Percentiles rank a stretch among this genome's conserved stretches.
These are phyloP conservation scores for Mesocentrotus franciscanus DNA, from an alignment of 53 echinoderm and acorn worm species.

Conservation along the genomic window DNA sequence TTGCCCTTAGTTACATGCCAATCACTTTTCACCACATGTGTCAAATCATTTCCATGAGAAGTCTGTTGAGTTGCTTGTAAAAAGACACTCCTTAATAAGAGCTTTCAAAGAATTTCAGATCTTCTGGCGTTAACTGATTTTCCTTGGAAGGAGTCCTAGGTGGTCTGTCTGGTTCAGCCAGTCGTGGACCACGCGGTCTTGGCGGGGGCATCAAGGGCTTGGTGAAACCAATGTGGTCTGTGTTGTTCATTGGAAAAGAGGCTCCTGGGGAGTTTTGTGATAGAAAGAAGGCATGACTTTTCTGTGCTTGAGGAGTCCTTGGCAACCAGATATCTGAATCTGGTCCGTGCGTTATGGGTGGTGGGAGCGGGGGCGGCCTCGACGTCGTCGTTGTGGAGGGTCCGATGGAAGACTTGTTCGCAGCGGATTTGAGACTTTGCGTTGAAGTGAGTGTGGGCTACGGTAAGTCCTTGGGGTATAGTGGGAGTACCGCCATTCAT, in stretches of 20 bases:
- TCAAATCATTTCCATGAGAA: not conserved
- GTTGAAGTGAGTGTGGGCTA: conserved; percentile 64
- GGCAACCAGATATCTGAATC: conserved; percentile 62
- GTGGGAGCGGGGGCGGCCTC: conserved; percentile 72
- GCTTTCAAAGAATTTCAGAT: conserved; percentile 75
- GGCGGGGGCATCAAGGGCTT: conserved; percentile 53
- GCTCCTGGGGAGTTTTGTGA: not conserved
- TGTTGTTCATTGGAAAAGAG: conserved; percentile 42
- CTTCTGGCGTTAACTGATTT: conserved; percentile 69
- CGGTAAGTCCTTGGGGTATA: conserved; percentile 65
- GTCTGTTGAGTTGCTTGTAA: conserved; percentile 38
- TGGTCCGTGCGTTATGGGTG: conserved; percentile 45
- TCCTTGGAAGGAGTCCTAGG: conserved; percentile 74
- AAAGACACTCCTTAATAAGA: conserved; percentile 53
- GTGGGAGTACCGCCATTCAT: conserved; percentile 16
- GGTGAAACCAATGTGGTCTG: conserved; percentile 56
- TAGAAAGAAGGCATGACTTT: conserved; percentile 39
- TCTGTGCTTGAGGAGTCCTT: conserved; percentile 60
- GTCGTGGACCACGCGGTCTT: not conserved
- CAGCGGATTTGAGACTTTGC: conserved; percentile 65
- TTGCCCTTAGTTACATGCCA: conserved; percentile 44
- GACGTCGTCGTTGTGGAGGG: conserved; percentile 7
- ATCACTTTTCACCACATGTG: conserved; percentile 47
- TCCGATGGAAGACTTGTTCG: conserved; percentile 59
- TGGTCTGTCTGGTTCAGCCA: conserved; percentile 45